These are phyloP conservation scores for Boloria selene DNA, from an alignment of 2,888 invertebrate species.

Conservation along the genomic window DNA sequence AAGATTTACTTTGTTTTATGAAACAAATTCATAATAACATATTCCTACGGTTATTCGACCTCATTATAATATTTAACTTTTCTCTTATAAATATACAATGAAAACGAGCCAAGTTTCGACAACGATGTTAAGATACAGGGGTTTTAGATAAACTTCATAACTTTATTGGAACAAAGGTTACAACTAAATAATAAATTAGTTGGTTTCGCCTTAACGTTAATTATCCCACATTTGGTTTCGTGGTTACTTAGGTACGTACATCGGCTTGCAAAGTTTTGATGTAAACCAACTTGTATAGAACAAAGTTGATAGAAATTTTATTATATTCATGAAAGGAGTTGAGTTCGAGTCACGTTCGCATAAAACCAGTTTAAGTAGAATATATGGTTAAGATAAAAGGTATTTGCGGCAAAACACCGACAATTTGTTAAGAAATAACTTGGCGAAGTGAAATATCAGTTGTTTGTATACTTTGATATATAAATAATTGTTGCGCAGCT, in stretches of 20 bases:
- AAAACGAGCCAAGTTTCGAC: no score
- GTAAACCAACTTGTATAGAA: conserved; percentile 32
- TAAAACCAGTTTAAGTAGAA: conserved; percentile 33
- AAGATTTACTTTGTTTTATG: no score
- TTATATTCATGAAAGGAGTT: conserved; percentile 33
- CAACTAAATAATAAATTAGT: conserved; percentile 17
- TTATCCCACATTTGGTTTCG: conserved; percentile 18
- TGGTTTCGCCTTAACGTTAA: conserved; percentile 15
- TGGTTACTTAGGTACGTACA: conserved; percentile 10
- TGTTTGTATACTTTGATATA: not conserved
- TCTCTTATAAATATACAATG: no score
- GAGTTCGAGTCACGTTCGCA: conserved; percentile 34
- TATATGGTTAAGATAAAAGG: conserved; percentile 34
- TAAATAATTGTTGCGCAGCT: not conserved
- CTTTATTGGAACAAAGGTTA: not conserved
- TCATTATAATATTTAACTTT: no score
- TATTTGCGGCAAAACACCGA: conserved; percentile 24
- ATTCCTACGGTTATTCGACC: no score
- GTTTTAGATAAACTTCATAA: no score
- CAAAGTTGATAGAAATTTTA: conserved; percentile 40
- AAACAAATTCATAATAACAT: no score
- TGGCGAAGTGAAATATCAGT: conserved; percentile 8
- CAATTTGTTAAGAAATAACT: conserved; percentile 22
- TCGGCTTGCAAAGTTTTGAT: conserved; percentile 31
- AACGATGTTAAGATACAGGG: no score